phyloP scores from a whole-genome alignment of 2,888 invertebrate species.

The Temnothorax ravouxi region DNA sequence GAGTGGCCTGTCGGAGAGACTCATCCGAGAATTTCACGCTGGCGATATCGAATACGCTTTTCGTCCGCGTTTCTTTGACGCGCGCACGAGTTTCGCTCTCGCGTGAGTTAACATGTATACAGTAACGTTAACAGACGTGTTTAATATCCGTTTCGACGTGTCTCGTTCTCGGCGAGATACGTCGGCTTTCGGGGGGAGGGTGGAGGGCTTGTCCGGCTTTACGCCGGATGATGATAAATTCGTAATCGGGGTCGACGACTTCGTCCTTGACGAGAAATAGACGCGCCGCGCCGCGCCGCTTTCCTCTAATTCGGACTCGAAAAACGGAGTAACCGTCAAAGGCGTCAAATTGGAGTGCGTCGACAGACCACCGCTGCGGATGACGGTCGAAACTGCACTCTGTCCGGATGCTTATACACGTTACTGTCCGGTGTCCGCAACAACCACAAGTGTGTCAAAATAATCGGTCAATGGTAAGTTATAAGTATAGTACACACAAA shows the following conservation, averaged over 20 bases:
- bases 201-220: neutral
- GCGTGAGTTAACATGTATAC: neutral
- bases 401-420: neutral
- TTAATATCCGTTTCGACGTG: neutral
- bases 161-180: neutral
- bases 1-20: constrained; percentile 11
- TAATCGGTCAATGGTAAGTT: neutral
- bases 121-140: neutral
- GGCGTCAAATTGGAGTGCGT: neutral
- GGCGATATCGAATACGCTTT: neutral
- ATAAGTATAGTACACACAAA: no score
- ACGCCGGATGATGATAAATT: neutral
- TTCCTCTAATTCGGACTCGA: neutral
- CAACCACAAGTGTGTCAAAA: neutral
- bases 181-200: no score
- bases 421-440: neutral
- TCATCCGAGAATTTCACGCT: neutral
- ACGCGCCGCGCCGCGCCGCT: neutral
- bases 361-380: neutral
- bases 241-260: neutral
- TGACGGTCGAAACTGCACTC: neutral
- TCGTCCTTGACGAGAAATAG: neutral
- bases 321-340: neutral
- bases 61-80: neutral
- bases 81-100: neutral